A percentile compares a stretch with the other conserved stretches of the same genome.
Conservation (phyloP, 2,888 invertebrate genomes). For the Phalera bucephala region DNA sequence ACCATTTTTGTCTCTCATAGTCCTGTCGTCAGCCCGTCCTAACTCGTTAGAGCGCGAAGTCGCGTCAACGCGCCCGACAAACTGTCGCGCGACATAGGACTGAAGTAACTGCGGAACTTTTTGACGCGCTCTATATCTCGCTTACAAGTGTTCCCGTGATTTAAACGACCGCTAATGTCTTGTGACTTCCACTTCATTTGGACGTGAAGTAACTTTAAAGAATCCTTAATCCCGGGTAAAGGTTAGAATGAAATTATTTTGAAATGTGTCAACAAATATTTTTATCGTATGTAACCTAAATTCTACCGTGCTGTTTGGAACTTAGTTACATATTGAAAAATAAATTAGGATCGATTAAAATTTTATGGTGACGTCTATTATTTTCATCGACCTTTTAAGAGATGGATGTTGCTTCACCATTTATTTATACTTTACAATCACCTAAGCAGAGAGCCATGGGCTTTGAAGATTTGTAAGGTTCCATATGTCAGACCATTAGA, state of each 20-base stretch:
- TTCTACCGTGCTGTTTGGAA: too few relatives aligned
- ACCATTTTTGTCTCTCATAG: conserved; percentile 19
- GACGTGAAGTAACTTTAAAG: background rate
- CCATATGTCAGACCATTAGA: too few relatives aligned
- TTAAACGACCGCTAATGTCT: background rate
- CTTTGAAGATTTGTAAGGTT: too few relatives aligned
- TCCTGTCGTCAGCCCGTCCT: conserved; percentile 24
- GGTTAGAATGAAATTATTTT: background rate
- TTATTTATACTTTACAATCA: too few relatives aligned
- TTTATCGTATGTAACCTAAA: too few relatives aligned
- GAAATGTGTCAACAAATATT: background rate
- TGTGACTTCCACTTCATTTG: background rate
- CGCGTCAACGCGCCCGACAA: conserved; percentile 33
- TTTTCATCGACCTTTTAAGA: too few relatives aligned
- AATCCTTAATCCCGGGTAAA: background rate
- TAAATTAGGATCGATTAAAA: too few relatives aligned
- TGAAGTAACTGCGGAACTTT: conserved; percentile 44
- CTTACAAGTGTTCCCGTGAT: background rate
- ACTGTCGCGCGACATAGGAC: conserved; percentile 37
- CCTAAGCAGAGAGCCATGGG: too few relatives aligned
- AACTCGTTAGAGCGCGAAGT: conserved; percentile 19
- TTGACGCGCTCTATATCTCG: conserved; percentile 41
- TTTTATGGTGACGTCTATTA: too few relatives aligned
- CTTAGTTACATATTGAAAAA: too few relatives aligned
- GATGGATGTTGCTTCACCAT: too few relatives aligned